These are phyloP conservation scores for Sphenopsis melanotis DNA, from an alignment of 2,797 vertebrate species.

Conservation along the genomic window DNA sequence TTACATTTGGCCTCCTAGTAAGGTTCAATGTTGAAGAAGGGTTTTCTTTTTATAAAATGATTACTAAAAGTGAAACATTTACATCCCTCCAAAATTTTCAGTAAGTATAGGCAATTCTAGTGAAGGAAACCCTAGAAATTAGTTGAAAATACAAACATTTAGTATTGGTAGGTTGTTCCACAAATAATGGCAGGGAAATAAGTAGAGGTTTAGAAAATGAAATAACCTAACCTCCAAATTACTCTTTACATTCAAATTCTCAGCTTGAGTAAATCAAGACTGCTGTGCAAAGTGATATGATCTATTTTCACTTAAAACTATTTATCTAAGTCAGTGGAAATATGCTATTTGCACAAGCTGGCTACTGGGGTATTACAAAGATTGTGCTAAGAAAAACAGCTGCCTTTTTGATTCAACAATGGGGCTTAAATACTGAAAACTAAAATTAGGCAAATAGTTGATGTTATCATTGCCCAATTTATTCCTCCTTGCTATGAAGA, in stretches of 20 bases:
- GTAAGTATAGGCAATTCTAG: neutral
- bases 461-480: neutral
- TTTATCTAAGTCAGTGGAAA: neutral
- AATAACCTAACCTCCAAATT: neutral
- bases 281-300: neutral
- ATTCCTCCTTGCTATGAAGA: neutral
- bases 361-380: neutral
- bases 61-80: constrained; percentile 5
- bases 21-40: neutral
- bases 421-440: neutral
- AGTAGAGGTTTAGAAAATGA: neutral
- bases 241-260: constrained; percentile 18
- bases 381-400: neutral
- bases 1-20: constrained; percentile 10
- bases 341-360: neutral
- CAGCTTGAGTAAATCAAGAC: neutral
- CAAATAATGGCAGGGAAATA: neutral
- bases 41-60: neutral
- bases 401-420: neutral
- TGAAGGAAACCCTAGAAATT: neutral
- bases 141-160: neutral
- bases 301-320: constrained; percentile 10
- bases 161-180: neutral
- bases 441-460: neutral
- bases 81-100: neutral